A percentile compares a stretch with the other conserved stretches of the same genome.
Conservation (phyloP, 1,140 invertebrate species). For the Drosophila athabasca region DNA sequence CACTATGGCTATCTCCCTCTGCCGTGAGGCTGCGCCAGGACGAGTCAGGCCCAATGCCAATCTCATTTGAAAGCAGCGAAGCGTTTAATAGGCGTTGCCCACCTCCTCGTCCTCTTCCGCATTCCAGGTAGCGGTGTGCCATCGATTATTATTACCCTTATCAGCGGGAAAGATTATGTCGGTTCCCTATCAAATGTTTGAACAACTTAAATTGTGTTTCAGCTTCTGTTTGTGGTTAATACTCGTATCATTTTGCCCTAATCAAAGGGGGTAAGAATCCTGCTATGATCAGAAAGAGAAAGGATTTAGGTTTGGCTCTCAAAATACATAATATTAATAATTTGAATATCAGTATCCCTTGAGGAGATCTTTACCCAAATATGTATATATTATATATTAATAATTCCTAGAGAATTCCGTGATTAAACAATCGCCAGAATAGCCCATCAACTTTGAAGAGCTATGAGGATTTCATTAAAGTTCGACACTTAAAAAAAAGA, state of each 20-base stretch:
- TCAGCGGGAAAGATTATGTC: conserved; percentile 58
- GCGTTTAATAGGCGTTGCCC: conserved; percentile 79
- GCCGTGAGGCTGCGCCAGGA: conserved; percentile 20
- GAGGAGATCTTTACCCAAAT: too few species aligned
- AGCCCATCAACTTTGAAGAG: too few species aligned
- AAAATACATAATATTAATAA: too few species aligned
- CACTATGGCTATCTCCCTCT: conserved; percentile 45
- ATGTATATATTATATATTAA: too few species aligned
- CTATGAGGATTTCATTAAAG: too few species aligned
- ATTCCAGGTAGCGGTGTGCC: conserved; percentile 25
- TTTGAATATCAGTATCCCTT: too few species aligned
- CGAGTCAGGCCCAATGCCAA: conserved; percentile 31
- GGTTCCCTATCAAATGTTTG: conserved; percentile 25
- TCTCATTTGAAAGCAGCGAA: conserved; percentile 62
- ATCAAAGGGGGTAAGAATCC: not conserved
- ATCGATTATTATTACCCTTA: conserved; percentile 62
- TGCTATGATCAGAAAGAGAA: not conserved
- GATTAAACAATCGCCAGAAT: too few species aligned
- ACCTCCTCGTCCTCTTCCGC: conserved; percentile 12
- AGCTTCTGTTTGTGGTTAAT: conserved; percentile 16
- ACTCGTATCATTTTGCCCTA: conserved; percentile 13
- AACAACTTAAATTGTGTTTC: conserved; percentile 3
- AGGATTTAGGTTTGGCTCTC: not conserved
- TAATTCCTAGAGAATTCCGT: too few species aligned
- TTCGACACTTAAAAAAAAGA: not conserved